Base-by-base conservation (phyloP, 2,797 vertebrate species). In the Cuculus canorus region DNA sequence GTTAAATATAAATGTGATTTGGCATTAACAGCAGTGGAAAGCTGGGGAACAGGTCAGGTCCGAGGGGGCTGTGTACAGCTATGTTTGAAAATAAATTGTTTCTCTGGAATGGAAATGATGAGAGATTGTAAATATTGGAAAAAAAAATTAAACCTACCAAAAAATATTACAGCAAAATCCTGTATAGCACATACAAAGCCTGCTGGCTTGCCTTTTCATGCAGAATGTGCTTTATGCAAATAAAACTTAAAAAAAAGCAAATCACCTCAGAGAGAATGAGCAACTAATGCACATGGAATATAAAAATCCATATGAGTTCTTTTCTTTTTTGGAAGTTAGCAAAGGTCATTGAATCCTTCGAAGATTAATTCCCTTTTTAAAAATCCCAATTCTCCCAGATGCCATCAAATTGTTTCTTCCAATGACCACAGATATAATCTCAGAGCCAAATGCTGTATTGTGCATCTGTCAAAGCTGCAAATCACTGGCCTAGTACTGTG, bases 1-100 rank as follows among this genome's bases (percentile, higher is more conserved):
- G 89, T 94, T 95, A 96, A 96, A 96, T 90, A 93, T 45, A 96
- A 95, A 93, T 95, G 87, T 73, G 77, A 96, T 95, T 96, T 96
- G 82, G 77, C 92, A 95, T 94, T 84, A 95, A 90, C 2, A 1
- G 77, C 69, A 65, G 43, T 17, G 39, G 85, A 76, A 94, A 88
- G 47, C 87, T 75, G 82, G 82, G 71, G 82, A 96, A 66, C 64
- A 45, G 92, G 91, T 94, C 53, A 41, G 61, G 56, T 88, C 60
- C 1, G 2, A 53, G 79, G 83, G 43, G 47, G 48, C 72, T 72
- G 32, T 50, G 70, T 79, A 66, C 54, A 66, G 70, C 56, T 86
- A 71, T 73, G 82, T 88, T 84, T 88, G 88, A 68, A 92, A 95
- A 84, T 7, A 92, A 93, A 90, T 91, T 61, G 43, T 87, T 93